Base-by-base conservation (phyloP, 1,140 invertebrate genomes). In the Eriocheir sinensis region DNA sequence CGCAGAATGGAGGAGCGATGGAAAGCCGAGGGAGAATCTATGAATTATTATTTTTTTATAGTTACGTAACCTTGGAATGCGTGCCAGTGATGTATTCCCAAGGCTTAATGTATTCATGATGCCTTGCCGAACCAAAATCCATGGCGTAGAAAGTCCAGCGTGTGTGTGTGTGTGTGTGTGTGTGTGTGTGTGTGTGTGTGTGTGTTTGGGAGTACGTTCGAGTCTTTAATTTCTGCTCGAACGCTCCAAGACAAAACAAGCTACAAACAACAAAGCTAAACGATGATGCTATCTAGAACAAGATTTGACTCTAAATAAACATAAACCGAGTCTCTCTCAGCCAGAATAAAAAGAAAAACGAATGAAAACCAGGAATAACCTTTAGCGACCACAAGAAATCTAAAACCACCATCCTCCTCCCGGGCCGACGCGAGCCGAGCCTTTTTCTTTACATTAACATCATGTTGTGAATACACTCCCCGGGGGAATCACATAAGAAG, bases 21-120 rank as follows among this genome's bases (percentile, higher is more conserved):
- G 60, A 72, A 72, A 72, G 27, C 60, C 60, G 60, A 72, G 60
- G 2, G 21, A 72, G 60, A 72, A 48, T 48, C 9, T 60, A 72
- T 72, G 8, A 2, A 72, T 72, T 0, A 72, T n/a, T 72, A n/a
- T 3, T 53, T 72, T 72, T 72, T 72, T 72, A 72, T 72, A 72
- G 60, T 72, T 72, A 72, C 60, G 8, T 72, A 72, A 72, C 60
- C 60, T 72, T 72, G 21, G n/a, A 72, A 72, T 72, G 60, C 60
- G n/a, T 72, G 60, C 60, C 21, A 72, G 60, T 72, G 60, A 72
- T 72, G 60, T n/a, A 72, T 72, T 72, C 27, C 6, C 27, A n/a
- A 72, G 60, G 60, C 60, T 72, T 72, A 72, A 72, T 72, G 60
- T 72, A 72, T 72, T 72, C 60, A 72, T n/a, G 60, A 72, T 72